Evolutionary conservation across 2,113 vertebrate species (phyloP).

Genomic region (Motacilla alba): DNA sequence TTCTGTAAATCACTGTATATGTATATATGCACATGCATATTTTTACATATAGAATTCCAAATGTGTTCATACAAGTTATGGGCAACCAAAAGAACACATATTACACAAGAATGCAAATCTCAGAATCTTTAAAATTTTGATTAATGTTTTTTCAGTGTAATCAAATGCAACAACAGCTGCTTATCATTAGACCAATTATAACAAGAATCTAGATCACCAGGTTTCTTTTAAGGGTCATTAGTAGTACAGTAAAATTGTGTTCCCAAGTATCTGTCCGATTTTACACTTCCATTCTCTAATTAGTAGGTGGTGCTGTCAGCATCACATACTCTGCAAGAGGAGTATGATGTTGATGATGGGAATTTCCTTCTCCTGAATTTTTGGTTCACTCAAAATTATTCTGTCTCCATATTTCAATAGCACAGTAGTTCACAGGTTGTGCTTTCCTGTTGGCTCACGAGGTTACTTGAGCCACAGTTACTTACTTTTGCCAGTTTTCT

Average conservation of each 20-base stretch:
- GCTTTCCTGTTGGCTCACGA: not conserved
- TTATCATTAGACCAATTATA: not conserved
- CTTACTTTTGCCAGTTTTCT: not conserved
- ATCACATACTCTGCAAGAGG: rapidly evolving
- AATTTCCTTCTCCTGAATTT: not conserved
- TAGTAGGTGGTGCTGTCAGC: not conserved
- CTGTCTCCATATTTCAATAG: not conserved
- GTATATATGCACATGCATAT: not conserved
- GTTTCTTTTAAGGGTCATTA: not conserved
- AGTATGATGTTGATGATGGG: not conserved
- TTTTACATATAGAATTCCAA: not conserved
- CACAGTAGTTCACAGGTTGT: not conserved
- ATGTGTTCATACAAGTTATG: not conserved
- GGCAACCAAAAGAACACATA: not conserved
- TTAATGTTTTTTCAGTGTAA: not conserved
- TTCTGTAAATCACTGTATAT: conserved; percentile 11
- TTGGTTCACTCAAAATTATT: not conserved
- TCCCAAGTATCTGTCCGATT: not conserved
- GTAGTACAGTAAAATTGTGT: not conserved
- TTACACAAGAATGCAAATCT: not conserved
- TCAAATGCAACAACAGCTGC: not conserved
- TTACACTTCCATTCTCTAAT: not conserved
- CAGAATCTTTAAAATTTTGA: not conserved
- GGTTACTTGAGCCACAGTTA: not conserved
- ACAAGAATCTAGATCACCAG: not conserved